phyloP scores from a whole-genome alignment of 2,888 invertebrate species.

The Cheilosia variabilis region DNA sequence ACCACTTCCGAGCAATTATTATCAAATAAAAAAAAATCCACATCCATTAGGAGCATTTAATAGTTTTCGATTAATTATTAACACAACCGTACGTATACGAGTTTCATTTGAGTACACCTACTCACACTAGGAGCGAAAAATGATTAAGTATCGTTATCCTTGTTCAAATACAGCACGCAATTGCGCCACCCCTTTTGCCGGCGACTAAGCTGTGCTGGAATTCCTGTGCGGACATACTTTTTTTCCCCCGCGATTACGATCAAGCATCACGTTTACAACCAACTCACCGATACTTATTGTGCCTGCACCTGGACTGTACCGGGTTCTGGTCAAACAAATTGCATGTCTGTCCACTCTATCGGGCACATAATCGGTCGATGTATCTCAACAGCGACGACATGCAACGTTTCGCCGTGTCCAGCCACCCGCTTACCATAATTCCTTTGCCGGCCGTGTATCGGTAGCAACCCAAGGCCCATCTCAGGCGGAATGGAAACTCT shows the following conservation, averaged over 20 bases:
- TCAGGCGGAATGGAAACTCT: conserved; percentile 8
- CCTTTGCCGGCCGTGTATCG: background rate
- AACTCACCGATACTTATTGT: background rate
- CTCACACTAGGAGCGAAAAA: background rate
- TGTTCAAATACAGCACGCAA: conserved; percentile 50
- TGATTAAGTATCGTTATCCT: conserved; percentile 58
- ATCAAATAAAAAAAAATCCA: background rate
- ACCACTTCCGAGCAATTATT: conserved; percentile 23
- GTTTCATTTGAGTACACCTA: no score
- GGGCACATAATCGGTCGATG: conserved; percentile 66
- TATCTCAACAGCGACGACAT: conserved; percentile 70
- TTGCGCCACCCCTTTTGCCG: conserved; percentile 6
- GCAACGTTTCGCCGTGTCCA: conserved; percentile 47
- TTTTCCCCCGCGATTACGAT: conserved; percentile 42
- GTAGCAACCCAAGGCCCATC: background rate
- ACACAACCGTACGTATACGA: conserved; percentile 1
- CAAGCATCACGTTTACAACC: conserved; percentile 64
- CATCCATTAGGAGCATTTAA: conserved; percentile 49
- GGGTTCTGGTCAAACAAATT: conserved; percentile 61
- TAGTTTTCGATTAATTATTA: conserved; percentile 60
- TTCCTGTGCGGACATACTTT: conserved; percentile 67
- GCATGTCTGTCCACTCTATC: conserved; percentile 73
- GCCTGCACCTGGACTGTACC: conserved; percentile 1
- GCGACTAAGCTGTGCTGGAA: conserved; percentile 6
- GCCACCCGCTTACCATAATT: background rate